A percentile compares a stretch with the other conserved stretches of the same genome.
Evolutionary conservation across 2,888 invertebrate genomes (phyloP).

Genomic region (Lucinisca nassula): DNA sequence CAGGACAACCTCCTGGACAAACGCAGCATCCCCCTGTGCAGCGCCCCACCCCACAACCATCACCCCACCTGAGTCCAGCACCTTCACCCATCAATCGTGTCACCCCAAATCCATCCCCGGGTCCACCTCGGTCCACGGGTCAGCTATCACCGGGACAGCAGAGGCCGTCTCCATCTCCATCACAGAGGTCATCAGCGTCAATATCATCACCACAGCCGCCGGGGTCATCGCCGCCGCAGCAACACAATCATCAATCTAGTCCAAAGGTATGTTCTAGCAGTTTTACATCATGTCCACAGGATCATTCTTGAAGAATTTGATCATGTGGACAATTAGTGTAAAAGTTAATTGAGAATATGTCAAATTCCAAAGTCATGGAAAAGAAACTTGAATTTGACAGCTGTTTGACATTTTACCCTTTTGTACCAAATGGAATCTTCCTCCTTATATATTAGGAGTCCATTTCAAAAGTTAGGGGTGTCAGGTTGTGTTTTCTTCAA

Average conservation of each 20-base stretch:
- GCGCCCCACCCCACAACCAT: slow-evolving; percentile 70
- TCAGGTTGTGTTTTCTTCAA: no score
- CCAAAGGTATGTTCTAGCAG: slow-evolving; percentile 79
- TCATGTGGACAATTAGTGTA: no score
- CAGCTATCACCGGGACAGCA: slow-evolving; percentile 86
- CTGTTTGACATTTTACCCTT: no score
- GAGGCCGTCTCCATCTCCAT: slow-evolving; percentile 84
- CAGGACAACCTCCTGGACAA: slow-evolving; percentile 64
- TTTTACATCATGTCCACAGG: no score
- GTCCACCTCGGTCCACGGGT: slow-evolving; percentile 39
- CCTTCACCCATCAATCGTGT: slow-evolving; percentile 67
- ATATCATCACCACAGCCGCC: slow-evolving; percentile 35
- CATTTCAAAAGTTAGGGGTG: no score
- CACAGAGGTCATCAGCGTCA: slow-evolving; percentile 57
- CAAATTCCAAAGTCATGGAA: no score
- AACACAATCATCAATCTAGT: slow-evolving; percentile 77
- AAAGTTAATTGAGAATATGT: no score
- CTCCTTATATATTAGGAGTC: no score
- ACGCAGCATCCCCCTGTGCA: slow-evolving; percentile 77
- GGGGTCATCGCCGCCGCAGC: slow-evolving; percentile 68
- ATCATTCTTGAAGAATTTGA: no score
- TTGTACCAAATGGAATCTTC: no score
- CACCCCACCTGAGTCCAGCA: slow-evolving; percentile 75
- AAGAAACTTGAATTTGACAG: no score
- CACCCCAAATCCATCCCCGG: slow-evolving; percentile 66